Evolutionary conservation across 1,140 invertebrate species (phyloP).

Genomic region (Theocolax elegans): DNA sequence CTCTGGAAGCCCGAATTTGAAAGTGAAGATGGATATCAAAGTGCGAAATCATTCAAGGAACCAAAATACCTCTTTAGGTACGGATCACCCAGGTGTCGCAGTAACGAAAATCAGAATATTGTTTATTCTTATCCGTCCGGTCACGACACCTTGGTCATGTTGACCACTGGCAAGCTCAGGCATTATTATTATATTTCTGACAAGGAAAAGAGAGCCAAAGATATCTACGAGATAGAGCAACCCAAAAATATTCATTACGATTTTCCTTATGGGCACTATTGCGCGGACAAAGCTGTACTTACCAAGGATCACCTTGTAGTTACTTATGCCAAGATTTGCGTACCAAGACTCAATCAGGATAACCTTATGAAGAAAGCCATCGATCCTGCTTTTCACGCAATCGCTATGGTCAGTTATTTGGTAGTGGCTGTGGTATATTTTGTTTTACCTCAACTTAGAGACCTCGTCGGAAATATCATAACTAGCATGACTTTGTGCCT

Average conservation of each 20-base stretch:
- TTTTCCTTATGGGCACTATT: slow-evolving; percentile 80
- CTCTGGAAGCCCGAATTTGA: slow-evolving; percentile 59
- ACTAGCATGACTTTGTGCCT: slow-evolving; percentile 82
- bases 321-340: slow-evolving; percentile 79
- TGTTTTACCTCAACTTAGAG: slow-evolving; percentile 82
- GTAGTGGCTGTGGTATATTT: slow-evolving; percentile 84
- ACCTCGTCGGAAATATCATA: slow-evolving; percentile 85
- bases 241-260: slow-evolving; percentile 72
- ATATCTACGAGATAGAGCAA: slow-evolving; percentile 61
- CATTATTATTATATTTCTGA: slow-evolving; percentile 71
- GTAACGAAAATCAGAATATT: slow-evolving; percentile 75
- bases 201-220: slow-evolving; percentile 51
- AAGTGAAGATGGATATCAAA: slow-evolving; percentile 42
- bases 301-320: slow-evolving; percentile 61
- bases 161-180: slow-evolving; percentile 76
- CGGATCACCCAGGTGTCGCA: slow-evolving; percentile 77
- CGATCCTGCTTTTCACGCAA: slow-evolving; percentile 79
- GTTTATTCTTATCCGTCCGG: slow-evolving; percentile 75
- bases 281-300: slow-evolving; percentile 77
- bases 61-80: slow-evolving; percentile 60
- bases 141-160: slow-evolving; percentile 73
- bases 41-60: slow-evolving; percentile 3
- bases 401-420: slow-evolving; percentile 78
- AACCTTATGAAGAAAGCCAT: slow-evolving; percentile 79
- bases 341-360: slow-evolving; percentile 76